phyloP scores from a whole-genome alignment of 2,888 invertebrate species.

The Philereme transversata region DNA sequence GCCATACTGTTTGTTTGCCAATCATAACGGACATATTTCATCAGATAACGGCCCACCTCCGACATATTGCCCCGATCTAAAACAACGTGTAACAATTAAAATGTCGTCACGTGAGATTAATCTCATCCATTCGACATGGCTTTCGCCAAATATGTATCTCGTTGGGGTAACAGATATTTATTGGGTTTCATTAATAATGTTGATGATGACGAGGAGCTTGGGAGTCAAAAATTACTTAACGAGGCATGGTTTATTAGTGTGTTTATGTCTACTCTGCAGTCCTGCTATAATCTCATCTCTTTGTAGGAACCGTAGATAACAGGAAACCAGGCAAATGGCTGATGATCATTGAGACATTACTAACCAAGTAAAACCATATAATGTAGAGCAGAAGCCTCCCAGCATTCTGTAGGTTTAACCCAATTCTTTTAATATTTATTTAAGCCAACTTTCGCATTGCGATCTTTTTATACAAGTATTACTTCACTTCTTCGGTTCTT shows the following conservation, averaged over 20 bases:
- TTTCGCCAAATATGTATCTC: constrained; percentile 54
- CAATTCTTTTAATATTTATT: too few species aligned
- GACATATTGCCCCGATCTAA: constrained; percentile 76
- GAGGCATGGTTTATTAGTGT: not conserved
- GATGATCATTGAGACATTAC: too few species aligned
- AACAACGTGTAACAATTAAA: constrained; percentile 79
- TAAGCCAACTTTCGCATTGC: too few species aligned
- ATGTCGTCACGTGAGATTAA: constrained; percentile 60
- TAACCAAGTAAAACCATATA: too few species aligned
- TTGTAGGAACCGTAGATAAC: not conserved
- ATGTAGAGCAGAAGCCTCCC: too few species aligned
- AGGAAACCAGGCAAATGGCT: too few species aligned
- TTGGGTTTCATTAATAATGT: constrained; percentile 29
- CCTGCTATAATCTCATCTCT: not conserved
- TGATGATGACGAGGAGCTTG: constrained; percentile 29
- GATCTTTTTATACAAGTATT: too few species aligned
- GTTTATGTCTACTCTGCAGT: not conserved
- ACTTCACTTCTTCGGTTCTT: too few species aligned
- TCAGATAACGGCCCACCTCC: constrained; percentile 80
- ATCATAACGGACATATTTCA: constrained; percentile 85
- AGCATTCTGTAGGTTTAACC: too few species aligned
- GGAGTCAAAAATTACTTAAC: constrained; percentile 9
- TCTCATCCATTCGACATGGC: constrained; percentile 61
- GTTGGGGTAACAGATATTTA: constrained; percentile 41
- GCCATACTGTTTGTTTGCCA: constrained; percentile 84